Evolutionary conservation across 2,888 invertebrate species (phyloP).

Genomic region (Portevinia maculata): DNA sequence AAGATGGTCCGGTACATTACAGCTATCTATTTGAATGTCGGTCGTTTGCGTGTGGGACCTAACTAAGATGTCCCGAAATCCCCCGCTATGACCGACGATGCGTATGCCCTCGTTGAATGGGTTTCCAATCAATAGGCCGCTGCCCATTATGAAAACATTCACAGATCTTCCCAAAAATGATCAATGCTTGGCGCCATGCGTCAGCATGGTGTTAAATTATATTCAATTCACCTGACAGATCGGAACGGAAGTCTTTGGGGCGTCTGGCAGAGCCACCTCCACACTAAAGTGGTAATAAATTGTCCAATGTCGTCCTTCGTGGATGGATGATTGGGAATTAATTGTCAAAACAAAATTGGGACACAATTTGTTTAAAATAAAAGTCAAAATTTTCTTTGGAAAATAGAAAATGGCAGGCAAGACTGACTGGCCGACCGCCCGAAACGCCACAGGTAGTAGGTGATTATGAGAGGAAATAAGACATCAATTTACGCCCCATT

Average conservation of each 20-base stretch:
- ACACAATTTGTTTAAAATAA: constrained; percentile 45
- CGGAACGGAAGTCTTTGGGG: constrained; percentile 62
- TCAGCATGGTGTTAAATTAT: constrained; percentile 65
- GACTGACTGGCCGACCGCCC: constrained; percentile 14
- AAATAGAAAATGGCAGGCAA: neutral
- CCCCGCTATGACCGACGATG: constrained; percentile 49
- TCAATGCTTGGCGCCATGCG: neutral
- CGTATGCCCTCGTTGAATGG: constrained; percentile 9
- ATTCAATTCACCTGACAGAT: constrained; percentile 59
- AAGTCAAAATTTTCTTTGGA: constrained; percentile 54
- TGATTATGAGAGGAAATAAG: constrained; percentile 64
- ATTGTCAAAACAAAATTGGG: constrained; percentile 43
- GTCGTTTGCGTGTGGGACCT: constrained; percentile 1
- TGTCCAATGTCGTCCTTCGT: constrained; percentile 15
- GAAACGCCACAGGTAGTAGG: constrained; percentile 59
- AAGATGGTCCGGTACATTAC: constrained; percentile 47
- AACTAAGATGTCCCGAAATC: constrained; percentile 43
- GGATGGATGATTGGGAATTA: neutral
- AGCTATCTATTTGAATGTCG: constrained; percentile 35
- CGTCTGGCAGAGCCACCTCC: constrained; percentile 43
- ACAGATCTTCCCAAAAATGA: constrained; percentile 15
- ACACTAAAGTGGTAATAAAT: constrained; percentile 43
- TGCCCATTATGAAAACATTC: constrained; percentile 6
- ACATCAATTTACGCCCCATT: constrained; percentile 61
- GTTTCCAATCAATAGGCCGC: constrained; percentile 15